These are phyloP conservation scores for Pegoplata infirma DNA, from an alignment of 2,888 invertebrate species.

Conservation along the genomic window DNA sequence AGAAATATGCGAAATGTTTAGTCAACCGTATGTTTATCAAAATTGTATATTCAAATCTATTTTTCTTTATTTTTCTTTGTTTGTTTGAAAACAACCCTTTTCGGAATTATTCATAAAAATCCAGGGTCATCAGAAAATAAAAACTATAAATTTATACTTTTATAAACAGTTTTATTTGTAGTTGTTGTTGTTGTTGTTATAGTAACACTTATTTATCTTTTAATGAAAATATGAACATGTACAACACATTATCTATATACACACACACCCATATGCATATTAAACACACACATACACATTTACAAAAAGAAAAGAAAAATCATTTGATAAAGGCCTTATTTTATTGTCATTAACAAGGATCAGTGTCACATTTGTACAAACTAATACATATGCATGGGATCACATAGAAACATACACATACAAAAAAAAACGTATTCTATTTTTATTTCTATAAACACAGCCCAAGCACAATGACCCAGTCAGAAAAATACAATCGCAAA, in stretches of 20 bases:
- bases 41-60: no score
- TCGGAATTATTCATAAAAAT: slow-evolving; percentile 13
- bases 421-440: no score
- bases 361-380: slow-evolving; percentile 38
- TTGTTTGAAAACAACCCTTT: background rate
- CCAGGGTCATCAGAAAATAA: slow-evolving; percentile 7
- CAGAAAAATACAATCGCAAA: no score
- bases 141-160: slow-evolving; percentile 3
- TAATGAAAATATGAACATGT: slow-evolving; percentile 28
- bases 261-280: slow-evolving; percentile 11
- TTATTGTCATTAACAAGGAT: slow-evolving; percentile 45
- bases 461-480: no score
- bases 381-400: background rate
- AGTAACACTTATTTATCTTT: slow-evolving; percentile 30
- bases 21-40: no score
- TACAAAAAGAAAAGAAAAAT: no score
- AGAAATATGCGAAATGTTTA: no score
- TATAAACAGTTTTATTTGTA: background rate
- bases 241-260: no score
- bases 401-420: background rate
- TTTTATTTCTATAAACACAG: no score
- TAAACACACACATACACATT: background rate
- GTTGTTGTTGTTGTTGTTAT: background rate
- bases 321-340: slow-evolving; percentile 4
- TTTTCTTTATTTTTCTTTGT: no score